phyloP scores from a whole-genome alignment of 2,113 vertebrate species.

The Corydoras sp. region DNA sequence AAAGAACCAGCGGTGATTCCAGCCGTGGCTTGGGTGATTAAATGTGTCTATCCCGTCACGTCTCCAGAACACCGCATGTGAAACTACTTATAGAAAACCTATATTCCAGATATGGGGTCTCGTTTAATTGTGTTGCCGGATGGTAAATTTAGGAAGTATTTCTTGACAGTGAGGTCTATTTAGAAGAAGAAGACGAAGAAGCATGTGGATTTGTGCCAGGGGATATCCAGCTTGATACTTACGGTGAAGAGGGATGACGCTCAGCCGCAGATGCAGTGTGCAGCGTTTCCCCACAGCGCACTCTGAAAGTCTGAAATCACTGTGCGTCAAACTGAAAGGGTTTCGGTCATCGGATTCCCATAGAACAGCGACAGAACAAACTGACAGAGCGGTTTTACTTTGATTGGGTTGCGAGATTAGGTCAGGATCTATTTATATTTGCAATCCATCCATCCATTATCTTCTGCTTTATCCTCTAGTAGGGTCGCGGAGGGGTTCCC shows the following conservation, averaged over 20 bases:
- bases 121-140: not conserved
- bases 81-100: constrained; percentile 4
- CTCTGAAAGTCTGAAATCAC: constrained; percentile 44
- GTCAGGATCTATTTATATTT: no score
- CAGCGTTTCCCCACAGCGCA: constrained; percentile 38
- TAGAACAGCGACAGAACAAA: constrained; percentile 6
- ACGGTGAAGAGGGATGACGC: constrained; percentile 44
- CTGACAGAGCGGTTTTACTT: no score
- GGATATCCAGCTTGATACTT: constrained; percentile 48
- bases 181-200: constrained; percentile 53
- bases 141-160: constrained; percentile 4
- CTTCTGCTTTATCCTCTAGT: no score
- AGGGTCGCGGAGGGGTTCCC: no score
- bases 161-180: constrained; percentile 24
- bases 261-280: constrained; percentile 55
- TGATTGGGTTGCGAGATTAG: no score
- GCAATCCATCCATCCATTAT: no score
- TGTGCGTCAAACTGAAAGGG: constrained; percentile 55
- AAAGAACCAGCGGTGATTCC: constrained; percentile 16
- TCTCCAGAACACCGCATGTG: not conserved
- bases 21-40: constrained; percentile 1
- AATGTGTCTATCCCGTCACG: constrained; percentile 18
- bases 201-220: constrained; percentile 27
- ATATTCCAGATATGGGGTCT: constrained; percentile 9
- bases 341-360: constrained; percentile 24